Conservation (phyloP, 2,113 vertebrate species). For the Sphyrna mokarran region DNA sequence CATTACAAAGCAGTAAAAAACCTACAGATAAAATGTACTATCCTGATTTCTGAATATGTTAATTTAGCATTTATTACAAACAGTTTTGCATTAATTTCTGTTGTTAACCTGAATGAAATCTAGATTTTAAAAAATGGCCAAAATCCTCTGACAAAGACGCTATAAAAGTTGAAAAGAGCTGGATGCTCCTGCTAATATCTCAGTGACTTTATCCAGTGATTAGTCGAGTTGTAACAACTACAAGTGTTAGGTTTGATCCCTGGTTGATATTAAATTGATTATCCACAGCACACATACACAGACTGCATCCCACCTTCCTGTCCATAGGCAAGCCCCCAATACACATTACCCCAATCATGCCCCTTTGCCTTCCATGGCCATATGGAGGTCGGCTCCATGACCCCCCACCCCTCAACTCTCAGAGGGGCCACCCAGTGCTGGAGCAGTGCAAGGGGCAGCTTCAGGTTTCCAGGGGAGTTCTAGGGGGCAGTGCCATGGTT, state of each 20-base stretch:
- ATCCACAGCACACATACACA: too few relatives aligned
- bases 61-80: not conserved
- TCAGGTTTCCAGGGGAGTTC: too few relatives aligned
- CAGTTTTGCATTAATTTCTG: not conserved
- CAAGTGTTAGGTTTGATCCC: not conserved
- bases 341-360: too few relatives aligned
- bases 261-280: not conserved
- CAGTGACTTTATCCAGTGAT: not conserved
- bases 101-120: not conserved
- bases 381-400: too few relatives aligned
- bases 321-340: too few relatives aligned
- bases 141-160: not conserved
- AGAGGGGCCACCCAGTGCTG: too few relatives aligned
- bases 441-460: too few relatives aligned
- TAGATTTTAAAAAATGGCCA: not conserved
- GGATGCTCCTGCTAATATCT: not conserved
- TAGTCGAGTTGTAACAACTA: not conserved
- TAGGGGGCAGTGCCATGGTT: too few relatives aligned
- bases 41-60: not conserved
- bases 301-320: too few relatives aligned
- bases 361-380: too few relatives aligned
- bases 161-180: not conserved
- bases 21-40: not conserved
- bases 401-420: too few relatives aligned
- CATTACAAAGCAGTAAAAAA: not conserved